Base-by-base conservation (phyloP, 2,113 vertebrate genomes). In the Ptilorrhoa leucosticta region DNA sequence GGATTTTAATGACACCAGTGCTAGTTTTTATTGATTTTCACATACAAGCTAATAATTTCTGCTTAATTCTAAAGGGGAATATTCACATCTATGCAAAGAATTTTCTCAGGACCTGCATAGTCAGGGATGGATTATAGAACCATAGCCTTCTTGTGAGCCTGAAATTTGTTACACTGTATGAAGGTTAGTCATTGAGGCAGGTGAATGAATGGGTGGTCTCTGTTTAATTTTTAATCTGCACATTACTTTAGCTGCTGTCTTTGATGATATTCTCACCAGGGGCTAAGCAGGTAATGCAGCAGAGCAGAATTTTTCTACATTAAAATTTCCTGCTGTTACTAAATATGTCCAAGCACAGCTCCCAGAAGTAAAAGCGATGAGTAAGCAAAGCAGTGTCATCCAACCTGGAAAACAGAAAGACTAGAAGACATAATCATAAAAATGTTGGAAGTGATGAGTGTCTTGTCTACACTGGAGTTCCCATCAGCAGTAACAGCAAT, bases 281-380 rank as follows among this genome's bases (percentile, higher is more conserved):
- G 57, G 37, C 51, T 78, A 66, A 82, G 42, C 78, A 84, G 69
- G 57, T 54, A 94, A 39, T 75, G 48, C 69, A 84, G 80, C 61
- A 69, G 50, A 83, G 44, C 26, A 82, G 31, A 39, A 27, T 76
- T 84, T 91, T 79, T 90, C 82, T 87, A 18, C 75, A 28, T 66
- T 65, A 69, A 91, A 72, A 83, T 91, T 68, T 94, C 77, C 40
- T 50, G 3, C 78, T 90, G 78, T 77, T 94, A 63, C 63, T 51
- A 51, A 81, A 89, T 47, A 73, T 12, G 33, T 83, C 70, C 73
- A 72, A 82, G 35, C 7, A 5, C 24, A 80, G 42, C 35, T 81
- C 47, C 63, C 56, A 58, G 60, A 90, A 88, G 39, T 83, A 72
- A 86, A 91, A 91, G 60, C 83, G 90, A 93, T 83, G 90, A 85